Evolutionary conservation across 2,888 invertebrate genomes (phyloP).

Genomic region (Sabatieria punctata): DNA sequence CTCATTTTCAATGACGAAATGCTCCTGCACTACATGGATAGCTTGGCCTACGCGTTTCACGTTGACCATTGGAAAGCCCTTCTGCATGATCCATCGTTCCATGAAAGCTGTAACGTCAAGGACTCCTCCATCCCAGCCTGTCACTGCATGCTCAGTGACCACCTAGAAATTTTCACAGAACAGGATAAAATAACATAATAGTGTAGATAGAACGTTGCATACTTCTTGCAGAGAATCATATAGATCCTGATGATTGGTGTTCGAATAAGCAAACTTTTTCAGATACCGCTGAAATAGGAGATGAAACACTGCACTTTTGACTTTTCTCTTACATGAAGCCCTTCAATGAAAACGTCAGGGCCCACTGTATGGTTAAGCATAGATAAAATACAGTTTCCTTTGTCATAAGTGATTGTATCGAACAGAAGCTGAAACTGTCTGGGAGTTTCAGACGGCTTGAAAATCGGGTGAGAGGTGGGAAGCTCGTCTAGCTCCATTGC

Average conservation of each 20-base stretch:
- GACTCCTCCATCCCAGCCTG: background rate
- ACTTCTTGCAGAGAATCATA: conserved; percentile 4
- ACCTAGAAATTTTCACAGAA: background rate
- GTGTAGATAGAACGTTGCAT: background rate
- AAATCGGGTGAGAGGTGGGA: background rate
- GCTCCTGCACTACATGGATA: background rate
- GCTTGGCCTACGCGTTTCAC: background rate
- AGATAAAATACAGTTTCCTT: conserved; percentile 17
- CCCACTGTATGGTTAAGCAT: conserved; percentile 24
- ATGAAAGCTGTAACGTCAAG: conserved; percentile 5
- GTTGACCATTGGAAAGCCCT: conserved; percentile 7
- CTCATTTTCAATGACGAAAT: background rate
- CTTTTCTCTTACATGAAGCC: conserved; percentile 16
- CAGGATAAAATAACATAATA: background rate
- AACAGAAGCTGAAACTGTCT: background rate
- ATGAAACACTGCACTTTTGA: background rate
- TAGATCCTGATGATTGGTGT: conserved; percentile 6
- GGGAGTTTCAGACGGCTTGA: background rate
- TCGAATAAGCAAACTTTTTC: background rate
- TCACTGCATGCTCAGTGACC: background rate
- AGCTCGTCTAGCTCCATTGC: background rate
- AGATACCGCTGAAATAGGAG: conserved; percentile 2
- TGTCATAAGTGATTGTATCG: background rate
- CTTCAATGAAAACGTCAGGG: conserved; percentile 20
- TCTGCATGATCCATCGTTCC: conserved; percentile 9